Evolutionary conservation across 1,140 invertebrate species (phyloP).

Genomic region (Pteromalus puparum): DNA sequence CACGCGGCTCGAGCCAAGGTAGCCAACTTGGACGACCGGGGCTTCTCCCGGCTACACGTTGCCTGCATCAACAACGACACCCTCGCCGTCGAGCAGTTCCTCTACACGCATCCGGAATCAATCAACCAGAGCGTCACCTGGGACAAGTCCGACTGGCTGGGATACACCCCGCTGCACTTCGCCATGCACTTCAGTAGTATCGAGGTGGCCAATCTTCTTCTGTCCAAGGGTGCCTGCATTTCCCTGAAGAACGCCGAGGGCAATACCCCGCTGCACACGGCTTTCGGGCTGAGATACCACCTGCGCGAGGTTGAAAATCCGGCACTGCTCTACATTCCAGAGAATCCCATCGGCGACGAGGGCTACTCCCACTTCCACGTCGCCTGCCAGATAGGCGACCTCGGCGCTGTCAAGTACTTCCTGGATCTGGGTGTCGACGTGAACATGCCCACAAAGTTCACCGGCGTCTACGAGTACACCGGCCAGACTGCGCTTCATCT

Average conservation of each 20-base stretch:
- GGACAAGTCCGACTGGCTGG: background rate
- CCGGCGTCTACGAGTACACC: background rate
- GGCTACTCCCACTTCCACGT: conserved; percentile 25
- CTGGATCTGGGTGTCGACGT: conserved; percentile 2
- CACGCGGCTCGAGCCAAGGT: background rate
- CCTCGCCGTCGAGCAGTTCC: no score
- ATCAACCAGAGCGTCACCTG: conserved; percentile 4
- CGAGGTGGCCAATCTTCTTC: background rate
- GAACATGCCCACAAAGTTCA: background rate
- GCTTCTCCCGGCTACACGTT: conserved; percentile 6
- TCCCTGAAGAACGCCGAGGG: background rate
- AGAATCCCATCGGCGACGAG: conserved; percentile 17
- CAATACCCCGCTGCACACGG: background rate
- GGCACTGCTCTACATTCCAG: background rate
- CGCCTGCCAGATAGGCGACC: conserved; percentile 2
- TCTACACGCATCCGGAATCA: background rate
- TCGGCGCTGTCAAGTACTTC: background rate
- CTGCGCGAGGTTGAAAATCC: background rate
- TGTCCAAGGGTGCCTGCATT: background rate
- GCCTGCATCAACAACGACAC: background rate
- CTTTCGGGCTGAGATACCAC: background rate
- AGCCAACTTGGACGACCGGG: background rate
- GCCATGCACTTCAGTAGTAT: conserved; percentile 4
- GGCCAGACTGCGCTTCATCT: conserved; percentile 7
- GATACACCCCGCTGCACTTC: conserved; percentile 22